Evolutionary conservation across 2,888 invertebrate genomes (phyloP), one percentile per base, ranked within the genome.

Genomic region (Marronus borbonicus): DNA sequence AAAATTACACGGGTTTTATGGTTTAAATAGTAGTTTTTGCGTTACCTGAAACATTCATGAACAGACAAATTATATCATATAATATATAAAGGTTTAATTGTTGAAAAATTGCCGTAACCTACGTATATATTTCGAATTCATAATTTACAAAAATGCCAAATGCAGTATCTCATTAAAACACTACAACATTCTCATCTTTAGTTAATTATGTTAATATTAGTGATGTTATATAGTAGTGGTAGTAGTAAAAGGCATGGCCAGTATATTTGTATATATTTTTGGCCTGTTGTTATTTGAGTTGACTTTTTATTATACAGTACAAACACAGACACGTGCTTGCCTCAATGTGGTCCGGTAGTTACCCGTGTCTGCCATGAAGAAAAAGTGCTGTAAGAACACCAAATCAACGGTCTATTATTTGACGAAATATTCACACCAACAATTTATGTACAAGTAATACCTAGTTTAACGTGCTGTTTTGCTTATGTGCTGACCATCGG

Each of bases 311-410:
- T 74, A 74, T 74, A 74, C 72, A 74, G 72, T 74, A 74, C 72
- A 75, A 79, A 84, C 81, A 86, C 81, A 85, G 83, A 81, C 81
- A 82, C 80, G 83, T 85, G 92, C 93, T 94, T 93, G 93, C 93
- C 93, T 93, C 92, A 93, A 91, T 91, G 93, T 93, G 89, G 92
- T 93, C 91, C 92, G 92, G 92, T 93, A 92, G 91, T 91, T 92
- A 91, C 92, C 91, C 90, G 92, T 91, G 90, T 93, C 93, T 87
- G 89, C 89, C 90, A 91, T 91, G 90, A 91, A 91, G 90, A 91
- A 91, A 92, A 93, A 92, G 92, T 93, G 93, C 94, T 94, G 93
- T 89, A 93, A 93, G 92, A 92, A 93, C 91, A 79, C 76, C 79
- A 79, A 77, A 77, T 65, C 74, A 77, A 77, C 64, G 70, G 69